A percentile compares a stretch with the other conserved stretches of the same genome.
phyloP scores from a whole-genome alignment of 1,140 invertebrate genomes.

The Rhagoletis pomonella region DNA sequence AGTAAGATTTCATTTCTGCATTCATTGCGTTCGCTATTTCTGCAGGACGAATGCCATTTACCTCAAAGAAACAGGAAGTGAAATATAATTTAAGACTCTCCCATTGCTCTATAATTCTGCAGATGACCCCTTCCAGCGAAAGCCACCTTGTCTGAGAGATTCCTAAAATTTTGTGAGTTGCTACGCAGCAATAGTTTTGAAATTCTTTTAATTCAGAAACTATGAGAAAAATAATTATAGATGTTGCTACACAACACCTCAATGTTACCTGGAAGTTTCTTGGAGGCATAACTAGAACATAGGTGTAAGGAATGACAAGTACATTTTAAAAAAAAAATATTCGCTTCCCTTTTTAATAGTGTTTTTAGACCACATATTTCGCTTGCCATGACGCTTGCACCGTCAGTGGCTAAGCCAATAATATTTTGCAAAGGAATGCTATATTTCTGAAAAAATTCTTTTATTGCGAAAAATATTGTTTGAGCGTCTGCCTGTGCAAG shows the following conservation, averaged over 20 bases:
- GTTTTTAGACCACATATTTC: constrained; percentile 48
- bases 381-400: constrained; percentile 45
- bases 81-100: constrained; percentile 47
- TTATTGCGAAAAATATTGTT: background rate
- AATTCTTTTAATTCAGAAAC: constrained; percentile 60
- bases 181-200: constrained; percentile 61
- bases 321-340: constrained; percentile 56
- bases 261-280: constrained; percentile 60
- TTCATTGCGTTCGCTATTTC: constrained; percentile 1
- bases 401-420: constrained; percentile 53
- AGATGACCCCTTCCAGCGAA: constrained; percentile 57
- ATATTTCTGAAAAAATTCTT: background rate
- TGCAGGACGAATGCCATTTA: constrained; percentile 13
- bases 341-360: constrained; percentile 14
- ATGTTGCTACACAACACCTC: constrained; percentile 62
- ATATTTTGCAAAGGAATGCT: constrained; percentile 27
- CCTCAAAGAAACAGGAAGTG: constrained; percentile 11
- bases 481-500: background rate
- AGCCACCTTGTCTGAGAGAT: constrained; percentile 62
- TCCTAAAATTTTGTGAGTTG: constrained; percentile 63
- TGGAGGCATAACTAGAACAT: constrained; percentile 62
- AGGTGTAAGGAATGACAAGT: constrained; percentile 54
- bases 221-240: constrained; percentile 61
- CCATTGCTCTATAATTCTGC: constrained; percentile 55
- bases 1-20: background rate